These are phyloP conservation scores for Caenorhabditis sp. DNA, from an alignment of 2,888 invertebrate genomes.

Conservation along the genomic window DNA sequence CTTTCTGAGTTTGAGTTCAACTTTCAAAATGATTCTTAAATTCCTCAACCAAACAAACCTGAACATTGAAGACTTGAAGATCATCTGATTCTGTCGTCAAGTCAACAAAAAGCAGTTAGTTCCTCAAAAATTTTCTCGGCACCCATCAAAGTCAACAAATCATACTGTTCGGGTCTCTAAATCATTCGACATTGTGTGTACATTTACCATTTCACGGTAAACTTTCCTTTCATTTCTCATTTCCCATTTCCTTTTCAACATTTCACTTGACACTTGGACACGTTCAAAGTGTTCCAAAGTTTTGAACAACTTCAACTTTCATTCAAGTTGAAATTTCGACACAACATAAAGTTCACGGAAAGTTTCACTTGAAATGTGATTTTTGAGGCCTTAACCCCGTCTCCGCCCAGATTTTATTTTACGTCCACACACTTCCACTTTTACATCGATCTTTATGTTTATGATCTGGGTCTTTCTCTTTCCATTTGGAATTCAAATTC, in stretches of 20 bases:
- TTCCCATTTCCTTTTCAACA: conserved; percentile 11
- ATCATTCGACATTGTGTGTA: conserved; percentile 59
- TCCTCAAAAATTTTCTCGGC: no score
- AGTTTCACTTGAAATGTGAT: conserved; percentile 19
- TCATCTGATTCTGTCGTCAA: no score
- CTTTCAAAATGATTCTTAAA: not conserved
- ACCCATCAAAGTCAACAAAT: conserved; percentile 55
- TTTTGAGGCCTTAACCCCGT: conserved; percentile 45
- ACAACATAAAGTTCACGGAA: no score
- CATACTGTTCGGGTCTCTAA: conserved; percentile 38
- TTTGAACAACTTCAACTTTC: conserved; percentile 6
- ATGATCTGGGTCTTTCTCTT: conserved; percentile 14
- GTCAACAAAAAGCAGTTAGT: conserved; percentile 1
- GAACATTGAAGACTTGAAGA: not conserved
- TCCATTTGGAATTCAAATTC: not conserved
- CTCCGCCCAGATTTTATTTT: no score
- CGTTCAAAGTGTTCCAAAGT: no score
- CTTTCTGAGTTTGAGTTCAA: not conserved
- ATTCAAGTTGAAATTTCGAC: no score
- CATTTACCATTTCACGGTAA: conserved; percentile 53
- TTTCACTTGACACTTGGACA: no score
- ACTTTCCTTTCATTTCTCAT: conserved; percentile 4
- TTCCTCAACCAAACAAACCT: not conserved
- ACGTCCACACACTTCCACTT: no score
- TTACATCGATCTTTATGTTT: conserved; percentile 38